Percentiles rank a stretch among this genome's conserved stretches.
Evolutionary conservation across 2,113 vertebrate genomes (phyloP).

Genomic region (Vulpes vulpes): DNA sequence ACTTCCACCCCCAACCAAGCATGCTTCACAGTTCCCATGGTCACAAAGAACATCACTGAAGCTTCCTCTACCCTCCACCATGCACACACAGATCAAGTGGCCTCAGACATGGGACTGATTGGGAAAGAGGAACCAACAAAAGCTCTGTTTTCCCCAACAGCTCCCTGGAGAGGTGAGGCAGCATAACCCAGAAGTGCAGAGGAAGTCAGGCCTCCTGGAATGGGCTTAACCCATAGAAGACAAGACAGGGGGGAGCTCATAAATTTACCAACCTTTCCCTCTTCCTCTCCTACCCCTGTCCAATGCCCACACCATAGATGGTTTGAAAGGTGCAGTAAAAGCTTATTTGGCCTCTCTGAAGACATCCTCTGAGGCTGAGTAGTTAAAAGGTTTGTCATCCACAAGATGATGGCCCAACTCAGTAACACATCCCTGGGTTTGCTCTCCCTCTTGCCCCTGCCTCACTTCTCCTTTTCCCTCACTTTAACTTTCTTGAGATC

Average conservation of each 20-base stretch:
- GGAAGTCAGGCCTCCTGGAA: background rate
- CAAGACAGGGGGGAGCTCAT: background rate
- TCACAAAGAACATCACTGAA: conserved; percentile 1
- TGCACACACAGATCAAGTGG: background rate
- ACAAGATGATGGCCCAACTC: background rate
- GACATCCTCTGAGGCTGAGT: background rate
- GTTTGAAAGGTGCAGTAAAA: background rate
- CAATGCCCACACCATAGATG: background rate
- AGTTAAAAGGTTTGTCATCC: background rate
- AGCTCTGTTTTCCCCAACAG: background rate
- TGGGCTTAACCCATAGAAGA: background rate
- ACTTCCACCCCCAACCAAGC: background rate
- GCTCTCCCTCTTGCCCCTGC: background rate
- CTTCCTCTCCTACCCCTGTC: background rate
- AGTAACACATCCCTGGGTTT: background rate
- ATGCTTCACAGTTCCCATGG: background rate
- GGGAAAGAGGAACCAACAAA: background rate
- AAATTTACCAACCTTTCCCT: background rate
- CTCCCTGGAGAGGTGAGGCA: background rate
- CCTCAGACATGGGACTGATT: background rate
- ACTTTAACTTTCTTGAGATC: background rate
- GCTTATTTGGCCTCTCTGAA: background rate
- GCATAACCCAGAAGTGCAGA: background rate
- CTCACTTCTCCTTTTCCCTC: background rate
- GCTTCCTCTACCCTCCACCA: background rate